Percentiles rank a stretch among this genome's conserved stretches.
These are phyloP conservation scores for Benitochromis conjunctus DNA, from an alignment of 2,113 vertebrate species.

Conservation along the genomic window DNA sequence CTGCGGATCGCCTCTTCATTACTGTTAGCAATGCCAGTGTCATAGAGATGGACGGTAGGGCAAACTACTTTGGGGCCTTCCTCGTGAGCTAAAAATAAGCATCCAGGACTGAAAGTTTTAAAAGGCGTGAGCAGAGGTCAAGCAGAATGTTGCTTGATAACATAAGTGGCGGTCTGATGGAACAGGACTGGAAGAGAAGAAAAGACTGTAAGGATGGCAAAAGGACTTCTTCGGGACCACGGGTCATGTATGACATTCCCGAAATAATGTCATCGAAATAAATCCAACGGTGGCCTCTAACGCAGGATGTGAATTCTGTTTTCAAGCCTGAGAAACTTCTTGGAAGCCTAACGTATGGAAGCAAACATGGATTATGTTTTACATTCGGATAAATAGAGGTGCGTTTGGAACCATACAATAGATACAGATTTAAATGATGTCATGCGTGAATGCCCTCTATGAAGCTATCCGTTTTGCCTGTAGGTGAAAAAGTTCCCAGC, in stretches of 20 bases:
- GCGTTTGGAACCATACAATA: not conserved
- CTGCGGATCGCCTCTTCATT: constrained; percentile 84
- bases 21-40: constrained; percentile 81
- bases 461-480: not conserved
- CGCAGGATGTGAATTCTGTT: not conserved
- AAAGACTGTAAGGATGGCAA: not conserved
- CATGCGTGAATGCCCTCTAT: not conserved
- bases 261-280: not conserved
- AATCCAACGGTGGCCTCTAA: not conserved
- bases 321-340: not conserved
- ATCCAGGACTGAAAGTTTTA: not conserved
- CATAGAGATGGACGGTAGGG: constrained; percentile 85
- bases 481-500: not conserved
- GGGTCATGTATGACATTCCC: not conserved
- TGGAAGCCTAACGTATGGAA: not conserved
- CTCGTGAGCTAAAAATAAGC: constrained; percentile 72
- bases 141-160: not conserved
- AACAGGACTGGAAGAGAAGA: not conserved
- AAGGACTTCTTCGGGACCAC: not conserved
- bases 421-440: not conserved
- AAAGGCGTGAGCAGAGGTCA: not conserved
- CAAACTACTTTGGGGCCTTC: constrained; percentile 90
- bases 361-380: not conserved
- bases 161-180: not conserved
- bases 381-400: not conserved